Evolutionary conservation across 2,797 vertebrate genomes (phyloP).

Genomic region (Poecilia picta): DNA sequence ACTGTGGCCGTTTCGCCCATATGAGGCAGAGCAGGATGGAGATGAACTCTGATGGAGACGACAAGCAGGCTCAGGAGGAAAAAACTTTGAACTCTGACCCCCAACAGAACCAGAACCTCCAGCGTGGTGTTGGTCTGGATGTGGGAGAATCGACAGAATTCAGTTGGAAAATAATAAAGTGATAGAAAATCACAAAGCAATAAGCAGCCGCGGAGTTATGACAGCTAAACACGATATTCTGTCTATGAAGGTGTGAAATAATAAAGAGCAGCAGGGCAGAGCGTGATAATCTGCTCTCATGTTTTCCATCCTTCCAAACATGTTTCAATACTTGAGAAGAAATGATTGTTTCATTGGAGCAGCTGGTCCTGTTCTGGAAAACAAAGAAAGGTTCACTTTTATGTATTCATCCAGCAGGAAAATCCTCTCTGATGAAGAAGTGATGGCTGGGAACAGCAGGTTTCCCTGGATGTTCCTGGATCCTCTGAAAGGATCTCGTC

Average conservation of each 20-base stretch:
- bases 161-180: not conserved
- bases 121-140: not conserved
- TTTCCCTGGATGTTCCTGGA: too few species aligned
- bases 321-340: too few species aligned
- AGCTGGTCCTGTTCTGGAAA: not conserved
- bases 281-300: not conserved
- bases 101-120: not conserved
- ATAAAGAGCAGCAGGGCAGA: not conserved
- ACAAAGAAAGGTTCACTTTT: too few species aligned
- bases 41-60: not conserved
- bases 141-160: not conserved
- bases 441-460: too few species aligned
- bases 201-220: not conserved
- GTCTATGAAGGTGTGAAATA: not conserved
- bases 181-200: not conserved
- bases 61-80: not conserved
- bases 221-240: not conserved
- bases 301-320: too few species aligned
- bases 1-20: constrained; percentile 16
- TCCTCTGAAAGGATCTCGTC: too few species aligned
- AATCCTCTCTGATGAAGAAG: too few species aligned
- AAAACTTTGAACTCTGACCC: not conserved
- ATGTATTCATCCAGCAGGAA: too few species aligned
- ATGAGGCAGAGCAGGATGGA: not conserved
- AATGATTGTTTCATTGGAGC: not conserved